Percentiles rank a stretch among this genome's conserved stretches.
These are phyloP conservation scores for Pseudopleuronectes americanus DNA, from an alignment of 2,797 vertebrate genomes.

Conservation along the genomic window DNA sequence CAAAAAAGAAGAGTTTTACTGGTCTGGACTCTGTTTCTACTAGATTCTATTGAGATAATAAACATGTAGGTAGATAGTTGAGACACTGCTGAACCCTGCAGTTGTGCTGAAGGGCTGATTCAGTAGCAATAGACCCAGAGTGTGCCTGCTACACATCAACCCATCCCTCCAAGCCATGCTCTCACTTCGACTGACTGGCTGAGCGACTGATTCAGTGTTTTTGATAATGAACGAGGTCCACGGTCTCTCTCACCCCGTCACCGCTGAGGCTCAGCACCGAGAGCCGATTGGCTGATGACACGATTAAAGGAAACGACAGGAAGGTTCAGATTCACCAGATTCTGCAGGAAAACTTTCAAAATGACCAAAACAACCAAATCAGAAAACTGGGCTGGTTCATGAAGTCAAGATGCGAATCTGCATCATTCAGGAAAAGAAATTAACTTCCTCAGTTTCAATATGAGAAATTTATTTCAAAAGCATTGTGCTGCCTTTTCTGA, in stretches of 20 bases:
- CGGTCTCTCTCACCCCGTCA: not conserved
- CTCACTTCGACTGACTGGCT: slow-evolving; percentile 34
- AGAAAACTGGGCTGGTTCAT: no score
- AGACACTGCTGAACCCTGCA: slow-evolving; percentile 75
- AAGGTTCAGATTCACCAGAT: slow-evolving; percentile 25
- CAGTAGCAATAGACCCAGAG: slow-evolving; percentile 88
- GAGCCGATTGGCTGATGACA: slow-evolving; percentile 26
- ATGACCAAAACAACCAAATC: no score
- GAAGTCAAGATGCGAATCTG: no score
- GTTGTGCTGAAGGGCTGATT: slow-evolving; percentile 87
- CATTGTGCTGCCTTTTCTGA: no score
- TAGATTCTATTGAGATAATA: slow-evolving; percentile 60
- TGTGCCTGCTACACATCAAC: slow-evolving; percentile 81
- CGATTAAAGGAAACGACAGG: not conserved
- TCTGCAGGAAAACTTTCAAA: no score
- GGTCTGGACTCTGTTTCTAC: slow-evolving; percentile 76
- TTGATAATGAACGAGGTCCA: slow-evolving; percentile 35
- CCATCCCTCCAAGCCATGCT: slow-evolving; percentile 59
- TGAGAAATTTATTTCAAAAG: no score
- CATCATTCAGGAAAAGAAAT: no score
- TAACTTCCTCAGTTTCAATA: no score
- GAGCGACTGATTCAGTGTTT: slow-evolving; percentile 34
- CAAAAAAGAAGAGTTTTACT: slow-evolving; percentile 32
- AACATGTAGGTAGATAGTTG: slow-evolving; percentile 52
- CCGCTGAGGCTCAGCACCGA: slow-evolving; percentile 36